Conservation (phyloP, 1,140 invertebrate species). For the Portunus trituberculatus region DNA sequence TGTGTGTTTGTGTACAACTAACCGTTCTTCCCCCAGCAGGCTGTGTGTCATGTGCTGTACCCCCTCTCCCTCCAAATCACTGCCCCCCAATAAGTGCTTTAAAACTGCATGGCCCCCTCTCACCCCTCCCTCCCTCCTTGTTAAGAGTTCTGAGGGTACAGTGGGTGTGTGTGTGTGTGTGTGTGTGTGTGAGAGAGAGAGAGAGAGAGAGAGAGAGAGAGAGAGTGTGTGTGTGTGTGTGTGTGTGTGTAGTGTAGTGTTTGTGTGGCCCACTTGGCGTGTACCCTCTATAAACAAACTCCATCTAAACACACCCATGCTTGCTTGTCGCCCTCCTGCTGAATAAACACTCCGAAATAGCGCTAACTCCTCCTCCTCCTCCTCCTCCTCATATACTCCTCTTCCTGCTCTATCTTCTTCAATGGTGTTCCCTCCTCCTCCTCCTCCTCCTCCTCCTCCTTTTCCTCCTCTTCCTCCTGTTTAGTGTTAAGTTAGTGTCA, state of each 20-base stretch:
- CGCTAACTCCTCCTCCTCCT: background rate
- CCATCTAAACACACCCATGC: conserved; percentile 1
- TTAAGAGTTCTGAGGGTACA: background rate
- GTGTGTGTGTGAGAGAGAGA: background rate
- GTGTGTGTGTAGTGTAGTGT: background rate
- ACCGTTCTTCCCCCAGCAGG: background rate
- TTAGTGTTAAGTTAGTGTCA: background rate
- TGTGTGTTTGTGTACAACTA: background rate
- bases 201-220: background rate
- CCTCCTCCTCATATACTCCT: background rate
- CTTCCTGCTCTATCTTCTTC: background rate
- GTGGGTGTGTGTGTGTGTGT: background rate
- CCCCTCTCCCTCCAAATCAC: background rate
- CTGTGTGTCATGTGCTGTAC: background rate
- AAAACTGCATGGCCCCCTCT: background rate
- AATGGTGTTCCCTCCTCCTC: background rate
- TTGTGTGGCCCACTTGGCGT: conserved; percentile 17
- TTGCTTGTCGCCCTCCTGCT: background rate
- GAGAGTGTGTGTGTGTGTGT: background rate
- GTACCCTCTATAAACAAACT: conserved; percentile 22
- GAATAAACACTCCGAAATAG: conserved; percentile 14
- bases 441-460: background rate
- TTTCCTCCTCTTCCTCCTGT: background rate
- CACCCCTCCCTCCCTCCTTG: conserved; percentile 2
- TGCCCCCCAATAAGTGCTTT: background rate